Evolutionary conservation across 1,140 invertebrate genomes (phyloP).

Genomic region (Drosophila ananassae): DNA sequence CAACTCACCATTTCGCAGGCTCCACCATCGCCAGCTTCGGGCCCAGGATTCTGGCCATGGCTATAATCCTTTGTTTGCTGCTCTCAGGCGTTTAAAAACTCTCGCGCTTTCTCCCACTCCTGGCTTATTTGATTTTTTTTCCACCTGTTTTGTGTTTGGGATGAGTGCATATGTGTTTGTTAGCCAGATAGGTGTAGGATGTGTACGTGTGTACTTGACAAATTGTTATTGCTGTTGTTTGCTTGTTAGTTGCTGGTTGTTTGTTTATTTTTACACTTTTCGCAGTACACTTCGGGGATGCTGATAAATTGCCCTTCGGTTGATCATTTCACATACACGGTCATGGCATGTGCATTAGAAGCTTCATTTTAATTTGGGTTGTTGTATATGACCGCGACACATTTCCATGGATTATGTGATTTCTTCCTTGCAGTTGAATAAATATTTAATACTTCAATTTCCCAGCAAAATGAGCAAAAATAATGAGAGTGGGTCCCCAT

Average conservation of each 20-base stretch:
- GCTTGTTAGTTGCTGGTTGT: constrained; percentile 27
- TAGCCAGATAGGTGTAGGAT: constrained; percentile 9
- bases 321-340: constrained; percentile 56
- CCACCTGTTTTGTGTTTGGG: constrained; percentile 19
- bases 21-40: constrained; percentile 23
- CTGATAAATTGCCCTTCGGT: constrained; percentile 77
- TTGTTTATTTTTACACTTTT: constrained; percentile 59
- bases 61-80: constrained; percentile 61
- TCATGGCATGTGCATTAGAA: constrained; percentile 33
- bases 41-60: constrained; percentile 38
- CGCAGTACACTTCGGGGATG: constrained; percentile 72
- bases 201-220: constrained; percentile 48
- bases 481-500: not conserved
- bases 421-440: constrained; percentile 64
- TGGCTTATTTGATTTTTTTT: constrained; percentile 3
- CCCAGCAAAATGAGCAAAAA: constrained; percentile 13
- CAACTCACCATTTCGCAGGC: constrained; percentile 73
- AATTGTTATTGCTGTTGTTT: constrained; percentile 59
- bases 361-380: constrained; percentile 3
- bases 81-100: constrained; percentile 36
- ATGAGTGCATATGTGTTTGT: constrained; percentile 5
- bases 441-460: constrained; percentile 81
- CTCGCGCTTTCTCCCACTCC: constrained; percentile 16
- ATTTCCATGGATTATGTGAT: constrained; percentile 62
- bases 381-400: constrained; percentile 47